Evolutionary conservation across 2,797 vertebrate genomes (phyloP).

Genomic region (Cryptoprocta ferox): DNA sequence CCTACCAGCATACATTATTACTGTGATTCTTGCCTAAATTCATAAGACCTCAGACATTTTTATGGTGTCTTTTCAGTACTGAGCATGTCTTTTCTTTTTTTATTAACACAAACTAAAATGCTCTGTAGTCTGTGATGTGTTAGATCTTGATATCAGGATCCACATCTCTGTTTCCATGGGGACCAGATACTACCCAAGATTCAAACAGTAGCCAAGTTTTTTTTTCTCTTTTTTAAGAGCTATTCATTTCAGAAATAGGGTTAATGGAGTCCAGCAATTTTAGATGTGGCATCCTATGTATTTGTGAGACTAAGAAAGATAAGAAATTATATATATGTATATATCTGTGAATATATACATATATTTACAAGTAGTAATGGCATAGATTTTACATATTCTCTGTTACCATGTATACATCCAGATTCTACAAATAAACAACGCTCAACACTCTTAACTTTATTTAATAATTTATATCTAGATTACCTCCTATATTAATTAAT

Average conservation of each 20-base stretch:
- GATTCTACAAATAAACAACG: not conserved
- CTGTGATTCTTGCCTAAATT: not conserved
- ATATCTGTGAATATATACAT: not conserved
- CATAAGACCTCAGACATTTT: not conserved
- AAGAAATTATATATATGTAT: not conserved
- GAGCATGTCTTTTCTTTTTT: not conserved
- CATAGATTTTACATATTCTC: not conserved
- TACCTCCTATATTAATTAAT: not conserved
- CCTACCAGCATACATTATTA: not conserved
- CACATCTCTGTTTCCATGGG: constrained; percentile 53
- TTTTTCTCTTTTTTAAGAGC: not conserved
- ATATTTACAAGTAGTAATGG: not conserved
- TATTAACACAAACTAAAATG: not conserved
- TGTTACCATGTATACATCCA: not conserved
- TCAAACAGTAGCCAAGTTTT: not conserved
- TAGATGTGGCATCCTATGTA: not conserved
- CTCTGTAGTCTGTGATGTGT: not conserved
- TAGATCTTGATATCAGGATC: constrained; percentile 21
- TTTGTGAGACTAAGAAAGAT: not conserved
- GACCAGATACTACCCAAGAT: constrained; percentile 23
- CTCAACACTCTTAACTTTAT: not conserved
- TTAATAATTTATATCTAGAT: not conserved
- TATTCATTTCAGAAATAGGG: constrained; percentile 47
- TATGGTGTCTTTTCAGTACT: not conserved
- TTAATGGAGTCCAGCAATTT: constrained; percentile 12